Evolutionary conservation across 2,797 vertebrate species (phyloP).

Genomic region (Tiaroga cobitis): DNA sequence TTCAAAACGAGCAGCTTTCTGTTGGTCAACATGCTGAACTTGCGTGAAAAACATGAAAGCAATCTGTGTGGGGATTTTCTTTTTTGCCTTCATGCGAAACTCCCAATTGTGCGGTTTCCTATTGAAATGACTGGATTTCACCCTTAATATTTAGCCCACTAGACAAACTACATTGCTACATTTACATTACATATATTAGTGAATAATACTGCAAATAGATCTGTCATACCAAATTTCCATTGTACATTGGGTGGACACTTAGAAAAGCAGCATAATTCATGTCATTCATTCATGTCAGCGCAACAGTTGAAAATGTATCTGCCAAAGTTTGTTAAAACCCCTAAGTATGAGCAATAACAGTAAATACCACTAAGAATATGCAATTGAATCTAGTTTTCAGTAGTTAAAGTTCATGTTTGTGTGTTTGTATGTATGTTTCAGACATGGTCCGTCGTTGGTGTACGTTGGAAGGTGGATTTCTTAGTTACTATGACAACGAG

Average conservation of each 20-base stretch:
- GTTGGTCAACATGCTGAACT: neutral
- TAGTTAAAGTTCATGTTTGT: slow-evolving; percentile 20
- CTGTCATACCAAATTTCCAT: neutral
- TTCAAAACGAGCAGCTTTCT: neutral
- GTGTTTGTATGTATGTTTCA: slow-evolving; percentile 69
- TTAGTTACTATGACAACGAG: slow-evolving; percentile 93
- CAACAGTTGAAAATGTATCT: neutral
- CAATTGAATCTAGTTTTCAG: neutral
- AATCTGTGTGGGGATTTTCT: neutral
- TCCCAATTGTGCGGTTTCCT: neutral
- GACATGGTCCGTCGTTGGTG: slow-evolving; percentile 91
- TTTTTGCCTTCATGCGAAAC: neutral
- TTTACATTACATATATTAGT: neutral
- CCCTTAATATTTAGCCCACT: rapidly evolving
- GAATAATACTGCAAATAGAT: neutral
- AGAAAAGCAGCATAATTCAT: neutral
- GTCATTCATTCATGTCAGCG: too few species aligned
- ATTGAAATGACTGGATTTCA: neutral
- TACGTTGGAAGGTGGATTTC: slow-evolving; percentile 90
- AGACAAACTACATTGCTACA: neutral
- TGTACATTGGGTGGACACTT: neutral
- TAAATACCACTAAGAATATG: neutral
- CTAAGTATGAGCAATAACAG: neutral
- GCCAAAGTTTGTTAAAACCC: neutral
- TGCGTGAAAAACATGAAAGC: neutral